Evolutionary conservation across 1,140 invertebrate genomes (phyloP).

Genomic region (Heliconius hewitsoni): DNA sequence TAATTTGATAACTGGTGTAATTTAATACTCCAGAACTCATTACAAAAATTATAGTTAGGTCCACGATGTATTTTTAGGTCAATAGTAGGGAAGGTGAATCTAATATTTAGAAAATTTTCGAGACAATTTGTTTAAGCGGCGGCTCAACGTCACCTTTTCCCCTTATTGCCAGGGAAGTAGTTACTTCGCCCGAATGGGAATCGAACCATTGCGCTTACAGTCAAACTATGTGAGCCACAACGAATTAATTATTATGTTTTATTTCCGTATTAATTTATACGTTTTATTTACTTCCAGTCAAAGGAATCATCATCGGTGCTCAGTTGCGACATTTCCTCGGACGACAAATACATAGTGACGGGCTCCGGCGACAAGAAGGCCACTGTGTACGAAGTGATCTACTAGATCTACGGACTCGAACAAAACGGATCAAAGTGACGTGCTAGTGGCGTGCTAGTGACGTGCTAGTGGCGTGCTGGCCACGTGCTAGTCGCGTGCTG

Average conservation of each 20-base stretch:
- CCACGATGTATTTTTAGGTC: no score
- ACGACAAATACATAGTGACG: slow-evolving; percentile 99
- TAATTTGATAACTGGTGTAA: no score
- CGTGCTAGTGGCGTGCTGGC: slow-evolving; percentile 18
- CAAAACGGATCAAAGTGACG: slow-evolving; percentile 65
- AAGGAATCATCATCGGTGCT: slow-evolving; percentile 99
- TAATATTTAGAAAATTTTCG: no score
- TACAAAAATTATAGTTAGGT: not conserved
- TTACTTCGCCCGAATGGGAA: no score
- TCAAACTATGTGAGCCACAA: no score
- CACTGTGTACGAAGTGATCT: slow-evolving; percentile 99
- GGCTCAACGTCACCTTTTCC: no score
- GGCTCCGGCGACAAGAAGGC: slow-evolving; percentile 99
- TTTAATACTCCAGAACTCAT: not conserved
- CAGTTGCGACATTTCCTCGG: slow-evolving; percentile 99
- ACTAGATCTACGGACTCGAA: slow-evolving; percentile 80
- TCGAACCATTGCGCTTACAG: no score
- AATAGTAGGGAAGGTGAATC: no score
- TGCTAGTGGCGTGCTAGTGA: slow-evolving; percentile 47
- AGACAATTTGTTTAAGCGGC: no score
- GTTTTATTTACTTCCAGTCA: slow-evolving; percentile 87
- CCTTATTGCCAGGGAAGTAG: no score
- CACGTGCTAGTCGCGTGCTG: slow-evolving; percentile 42
- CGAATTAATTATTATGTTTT: no score
- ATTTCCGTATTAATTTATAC: not conserved